Evolutionary conservation across 2,113 vertebrate species (phyloP), one percentile per base, ranked within the genome.

Genomic region (Physeter macrocephalus): DNA sequence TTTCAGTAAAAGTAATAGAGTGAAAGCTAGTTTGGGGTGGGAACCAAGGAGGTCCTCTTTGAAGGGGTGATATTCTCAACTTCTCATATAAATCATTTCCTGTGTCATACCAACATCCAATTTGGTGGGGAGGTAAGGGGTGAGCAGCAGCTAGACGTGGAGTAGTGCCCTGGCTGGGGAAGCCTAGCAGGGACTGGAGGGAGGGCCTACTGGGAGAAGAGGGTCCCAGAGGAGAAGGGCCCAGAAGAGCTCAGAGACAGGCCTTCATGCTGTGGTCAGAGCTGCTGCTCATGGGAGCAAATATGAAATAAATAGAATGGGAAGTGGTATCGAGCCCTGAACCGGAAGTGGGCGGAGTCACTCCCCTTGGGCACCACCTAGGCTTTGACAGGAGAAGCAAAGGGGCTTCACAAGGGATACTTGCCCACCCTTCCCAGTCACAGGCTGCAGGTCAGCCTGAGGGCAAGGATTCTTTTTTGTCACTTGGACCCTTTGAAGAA

Each of bases 281-380:
- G 41, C 5, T 15, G 43, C 9, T 75, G 27, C 15, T 46, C 72
- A 46, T 31, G 27, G 15, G 27, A 75, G 43, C 72, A 31, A 49
- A 49, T 46, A 75, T 31, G 72, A 46, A 75, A 31, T 31, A 46
- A 75, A 75, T 10, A 46, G 41, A 46, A 75, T 46, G 41, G 46
- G 72, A 75, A 75, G 31, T 31, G 27, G 27, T 46, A 29, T 5
- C 0, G 0, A 20, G 27, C 43, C 8, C 43, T 75, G 43, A 27
- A 75, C 43, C 4, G 10, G 72, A 75, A 49, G 72, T 6, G 1
- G 4, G 27, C 0, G 2, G 27, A 46, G 15, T 75, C 27, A 31
- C 72, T 75, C 72, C 43, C 39, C 27, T 29, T 46, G 27, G 31
- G 8, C 27, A 75, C 27, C 43, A 75, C 27, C 43, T 31, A 75